Evolutionary conservation across 2,888 invertebrate genomes (phyloP).

Genomic region (Tetheella fluctuosa): DNA sequence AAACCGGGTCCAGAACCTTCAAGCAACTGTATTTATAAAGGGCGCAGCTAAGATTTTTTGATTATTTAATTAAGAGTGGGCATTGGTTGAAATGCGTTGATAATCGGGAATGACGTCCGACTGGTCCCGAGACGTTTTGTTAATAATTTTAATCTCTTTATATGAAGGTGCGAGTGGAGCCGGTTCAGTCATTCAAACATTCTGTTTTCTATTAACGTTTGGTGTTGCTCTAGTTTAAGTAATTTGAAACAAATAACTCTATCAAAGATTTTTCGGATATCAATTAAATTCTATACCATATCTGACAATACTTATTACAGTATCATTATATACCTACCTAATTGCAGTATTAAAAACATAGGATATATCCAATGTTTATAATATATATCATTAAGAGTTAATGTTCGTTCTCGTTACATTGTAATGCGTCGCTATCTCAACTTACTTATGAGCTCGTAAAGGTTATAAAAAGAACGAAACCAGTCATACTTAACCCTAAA

Average conservation of each 20-base stretch:
- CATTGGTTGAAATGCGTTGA: slow-evolving; percentile 61
- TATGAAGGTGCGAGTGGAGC: slow-evolving; percentile 28
- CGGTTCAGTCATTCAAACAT: slow-evolving; percentile 17
- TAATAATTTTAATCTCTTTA: slow-evolving; percentile 73
- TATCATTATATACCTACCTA: no score
- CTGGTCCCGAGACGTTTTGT: slow-evolving; percentile 54
- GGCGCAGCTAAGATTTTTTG: slow-evolving; percentile 43
- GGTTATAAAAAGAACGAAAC: no score
- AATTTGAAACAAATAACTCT: not conserved
- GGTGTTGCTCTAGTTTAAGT: slow-evolving; percentile 15
- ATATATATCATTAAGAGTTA: no score
- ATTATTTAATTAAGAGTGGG: slow-evolving; percentile 71
- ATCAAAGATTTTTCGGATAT: not conserved
- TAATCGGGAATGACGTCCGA: slow-evolving; percentile 74
- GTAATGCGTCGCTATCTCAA: no score
- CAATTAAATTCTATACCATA: slow-evolving; percentile 17
- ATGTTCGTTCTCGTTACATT: no score
- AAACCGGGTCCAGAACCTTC: slow-evolving; percentile 19
- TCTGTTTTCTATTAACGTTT: slow-evolving; percentile 20
- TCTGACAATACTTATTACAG: no score
- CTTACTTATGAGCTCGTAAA: no score
- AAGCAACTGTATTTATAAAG: slow-evolving; percentile 27
- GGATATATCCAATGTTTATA: no score
- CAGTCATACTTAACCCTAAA: no score
- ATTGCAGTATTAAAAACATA: no score